Evolutionary conservation across 2,113 vertebrate genomes (phyloP), one percentile per base, ranked within the genome.

Genomic region (Periophthalmus modestus): DNA sequence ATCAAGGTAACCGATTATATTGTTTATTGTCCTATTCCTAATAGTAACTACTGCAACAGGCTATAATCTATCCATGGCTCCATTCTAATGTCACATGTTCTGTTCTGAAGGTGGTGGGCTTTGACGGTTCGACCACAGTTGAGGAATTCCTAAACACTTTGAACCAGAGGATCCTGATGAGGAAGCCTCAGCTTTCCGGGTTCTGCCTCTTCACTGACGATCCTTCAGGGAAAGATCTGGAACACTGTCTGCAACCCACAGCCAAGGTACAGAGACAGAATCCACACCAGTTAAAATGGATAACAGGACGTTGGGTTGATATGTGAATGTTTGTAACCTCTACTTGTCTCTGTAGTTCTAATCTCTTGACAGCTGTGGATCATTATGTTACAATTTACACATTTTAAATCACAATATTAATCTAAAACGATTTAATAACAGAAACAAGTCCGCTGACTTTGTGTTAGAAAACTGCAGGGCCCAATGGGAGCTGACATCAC

Each of bases 101-200:
- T 82, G 12, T 72, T 59, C 0, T 82, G 12, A 58, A 97, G 96
- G 96, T 97, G 69, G 94, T 97, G 75, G 96, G 96, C 34, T 97
- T 97, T 54, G 95, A 97, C 82, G 96, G 96, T 6, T 96, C 95
- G 50, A 95, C 96, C 52, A 96, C 94, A 0, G 95, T 96, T 43
- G 94, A 95, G 39, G 96, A 97, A 88, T 95, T 97, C 82, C 92
- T 96, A 66, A 88, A 92, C 76, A 94, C 79, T 0, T 88, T 97
- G 75, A 96, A 95, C 89, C 95, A 95, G 87, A 94, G 94, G 82
- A 94, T 94, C 12, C 89, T 90, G 70, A 95, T 95, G 93, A 95
- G 93, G 84, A 94, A 89, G 58, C 93, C 95, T 12, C 94, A 92
- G 77, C 89, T 94, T 61, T 94, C 91, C 0, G 95, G 96, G 12